Base-by-base conservation (phyloP, 2,113 vertebrate species). In the Gymnobelideus leadbeateri region DNA sequence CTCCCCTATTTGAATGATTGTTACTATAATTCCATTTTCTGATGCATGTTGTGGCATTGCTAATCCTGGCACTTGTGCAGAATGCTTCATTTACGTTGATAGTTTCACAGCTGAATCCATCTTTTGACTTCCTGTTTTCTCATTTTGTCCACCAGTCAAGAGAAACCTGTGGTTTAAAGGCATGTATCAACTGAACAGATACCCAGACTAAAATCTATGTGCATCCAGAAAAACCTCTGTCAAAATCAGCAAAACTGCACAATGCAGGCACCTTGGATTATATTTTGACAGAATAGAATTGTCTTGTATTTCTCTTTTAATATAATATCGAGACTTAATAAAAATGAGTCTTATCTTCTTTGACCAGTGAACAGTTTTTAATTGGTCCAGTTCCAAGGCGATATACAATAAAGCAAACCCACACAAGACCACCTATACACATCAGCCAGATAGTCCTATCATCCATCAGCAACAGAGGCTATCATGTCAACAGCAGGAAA, bases 401-500 rank as follows among this genome's bases (percentile, higher is more conserved):
- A 97, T 53, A 96, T 96, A 94, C 94, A 91, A 49, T 93, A 94
- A 96, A 8, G 52, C 95, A 77, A 95, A 90, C 91, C 95, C 89
- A 92, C 95, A 55, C 51, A 96, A 92, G 95, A 84, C 93, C 54
- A 96, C 94, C 92, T 96, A 95, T 93, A 57, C 68, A 93, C 77
- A 93, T 94, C 37, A 94, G 97, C 89, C n/a, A 97, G 94, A 97
- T 93, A 95, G 96, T 47, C 94, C 95, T 97, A 94, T 97, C 94
- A 0, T 89, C 61, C 95, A 96, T 97, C 97, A 98, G 95, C 94
- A 92, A 97, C 97, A 96, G 94, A 94, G 84, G 96, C 94, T 96
- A 55, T 96, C 95, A 47, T 50, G 95, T 96, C 94, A 97, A 97
- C 97, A 97, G 96, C 97, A 98, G 97, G 95, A 98, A 98, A 97